Conservation (phyloP, 2,113 vertebrate genomes). For the Ailurus styani region DNA sequence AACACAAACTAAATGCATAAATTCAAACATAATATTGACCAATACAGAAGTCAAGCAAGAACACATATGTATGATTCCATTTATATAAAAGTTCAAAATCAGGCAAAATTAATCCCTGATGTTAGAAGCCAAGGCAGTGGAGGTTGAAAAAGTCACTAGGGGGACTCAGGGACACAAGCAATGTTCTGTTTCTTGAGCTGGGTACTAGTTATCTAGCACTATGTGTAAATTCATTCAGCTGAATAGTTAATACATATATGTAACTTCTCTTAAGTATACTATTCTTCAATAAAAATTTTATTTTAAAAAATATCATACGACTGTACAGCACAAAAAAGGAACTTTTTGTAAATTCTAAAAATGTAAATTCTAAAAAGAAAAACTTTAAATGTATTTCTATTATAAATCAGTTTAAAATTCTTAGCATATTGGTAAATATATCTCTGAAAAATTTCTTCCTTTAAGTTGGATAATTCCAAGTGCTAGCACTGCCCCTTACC, state of each 20-base stretch:
- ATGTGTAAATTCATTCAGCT: background rate
- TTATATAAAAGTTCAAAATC: background rate
- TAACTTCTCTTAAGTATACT: background rate
- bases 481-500: background rate
- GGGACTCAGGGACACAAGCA: background rate
- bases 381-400: background rate
- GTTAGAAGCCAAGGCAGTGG: background rate
- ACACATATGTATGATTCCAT: background rate
- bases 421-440: background rate
- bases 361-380: background rate
- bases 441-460: background rate
- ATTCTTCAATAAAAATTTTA: background rate
- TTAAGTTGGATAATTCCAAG: background rate
- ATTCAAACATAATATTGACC: background rate
- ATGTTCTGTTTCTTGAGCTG: background rate
- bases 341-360: background rate
- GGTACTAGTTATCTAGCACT: background rate
- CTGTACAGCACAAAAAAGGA: background rate
- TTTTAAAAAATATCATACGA: background rate
- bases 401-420: constrained; percentile 21
- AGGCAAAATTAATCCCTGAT: background rate
- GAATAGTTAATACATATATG: background rate
- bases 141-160: background rate
- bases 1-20: background rate
- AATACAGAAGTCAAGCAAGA: background rate